Evolutionary conservation across 2,113 vertebrate species (phyloP).

Genomic region (Pelecanus crispus): DNA sequence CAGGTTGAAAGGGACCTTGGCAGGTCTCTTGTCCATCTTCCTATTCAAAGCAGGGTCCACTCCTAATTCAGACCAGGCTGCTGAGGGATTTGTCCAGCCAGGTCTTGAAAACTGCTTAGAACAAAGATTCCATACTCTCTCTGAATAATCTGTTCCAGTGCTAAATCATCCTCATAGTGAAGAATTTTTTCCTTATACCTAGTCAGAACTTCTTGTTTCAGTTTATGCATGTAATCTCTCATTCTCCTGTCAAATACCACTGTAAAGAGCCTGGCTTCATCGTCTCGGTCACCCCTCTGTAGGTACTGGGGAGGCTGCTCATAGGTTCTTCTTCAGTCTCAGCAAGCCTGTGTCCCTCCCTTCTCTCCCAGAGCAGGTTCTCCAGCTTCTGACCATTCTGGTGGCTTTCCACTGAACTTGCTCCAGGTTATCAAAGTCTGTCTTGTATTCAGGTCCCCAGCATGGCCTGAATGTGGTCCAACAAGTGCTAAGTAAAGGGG

Average conservation of each 20-base stretch:
- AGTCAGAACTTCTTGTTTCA: neutral
- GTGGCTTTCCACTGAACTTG: neutral
- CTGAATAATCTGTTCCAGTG: neutral
- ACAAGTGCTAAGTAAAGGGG: neutral
- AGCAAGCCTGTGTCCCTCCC: neutral
- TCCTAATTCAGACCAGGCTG: neutral
- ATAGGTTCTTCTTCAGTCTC: neutral
- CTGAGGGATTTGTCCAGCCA: neutral
- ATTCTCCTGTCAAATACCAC: neutral
- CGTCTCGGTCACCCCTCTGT: fast-evolving
- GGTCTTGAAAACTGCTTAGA: neutral
- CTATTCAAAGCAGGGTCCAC: neutral
- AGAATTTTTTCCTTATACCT: neutral
- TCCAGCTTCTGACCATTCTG: neutral
- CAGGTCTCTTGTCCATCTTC: neutral
- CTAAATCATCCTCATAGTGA: neutral
- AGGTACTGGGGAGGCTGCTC: neutral
- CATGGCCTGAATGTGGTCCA: neutral
- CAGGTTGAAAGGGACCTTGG: neutral
- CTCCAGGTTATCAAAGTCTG: neutral
- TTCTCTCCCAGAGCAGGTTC: neutral
- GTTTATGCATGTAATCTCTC: neutral
- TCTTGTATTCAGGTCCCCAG: neutral
- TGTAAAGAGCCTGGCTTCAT: neutral
- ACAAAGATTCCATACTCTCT: neutral